Evolutionary conservation across 2,113 vertebrate genomes (phyloP).

Genomic region (Mixornis gularis): DNA sequence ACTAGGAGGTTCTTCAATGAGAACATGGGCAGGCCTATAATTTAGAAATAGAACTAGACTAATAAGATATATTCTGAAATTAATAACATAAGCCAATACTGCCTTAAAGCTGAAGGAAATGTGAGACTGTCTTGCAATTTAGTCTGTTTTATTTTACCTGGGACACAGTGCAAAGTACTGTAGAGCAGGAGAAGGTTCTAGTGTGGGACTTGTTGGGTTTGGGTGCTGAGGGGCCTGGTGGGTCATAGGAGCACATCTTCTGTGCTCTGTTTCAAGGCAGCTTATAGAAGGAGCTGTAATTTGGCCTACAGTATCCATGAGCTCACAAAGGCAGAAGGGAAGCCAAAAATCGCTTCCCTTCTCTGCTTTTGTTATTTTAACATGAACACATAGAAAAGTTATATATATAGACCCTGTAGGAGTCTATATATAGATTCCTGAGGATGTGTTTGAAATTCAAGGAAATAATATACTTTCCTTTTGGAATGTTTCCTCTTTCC

Average conservation of each 20-base stretch:
- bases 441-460: conserved; percentile 31
- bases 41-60: not conserved
- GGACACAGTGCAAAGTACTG: not conserved
- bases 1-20: not conserved
- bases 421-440: not conserved
- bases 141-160: not conserved
- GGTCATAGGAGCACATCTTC: not conserved
- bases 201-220: fast-evolving
- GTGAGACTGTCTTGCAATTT: not conserved
- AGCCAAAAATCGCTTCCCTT: conserved; percentile 31
- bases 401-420: not conserved
- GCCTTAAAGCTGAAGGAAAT: not conserved
- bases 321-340: conserved; percentile 28
- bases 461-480: conserved; percentile 6
- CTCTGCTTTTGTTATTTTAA: conserved; percentile 21
- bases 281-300: not conserved
- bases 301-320: not conserved
- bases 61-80: not conserved
- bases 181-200: not conserved
- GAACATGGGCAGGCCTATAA: not conserved
- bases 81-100: not conserved
- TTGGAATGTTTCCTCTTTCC: not conserved
- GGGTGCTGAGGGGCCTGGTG: not conserved
- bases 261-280: not conserved
- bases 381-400: conserved; percentile 7